Conservation (phyloP, 2,888 invertebrate species). For the Caenorhabditis uteleia region DNA sequence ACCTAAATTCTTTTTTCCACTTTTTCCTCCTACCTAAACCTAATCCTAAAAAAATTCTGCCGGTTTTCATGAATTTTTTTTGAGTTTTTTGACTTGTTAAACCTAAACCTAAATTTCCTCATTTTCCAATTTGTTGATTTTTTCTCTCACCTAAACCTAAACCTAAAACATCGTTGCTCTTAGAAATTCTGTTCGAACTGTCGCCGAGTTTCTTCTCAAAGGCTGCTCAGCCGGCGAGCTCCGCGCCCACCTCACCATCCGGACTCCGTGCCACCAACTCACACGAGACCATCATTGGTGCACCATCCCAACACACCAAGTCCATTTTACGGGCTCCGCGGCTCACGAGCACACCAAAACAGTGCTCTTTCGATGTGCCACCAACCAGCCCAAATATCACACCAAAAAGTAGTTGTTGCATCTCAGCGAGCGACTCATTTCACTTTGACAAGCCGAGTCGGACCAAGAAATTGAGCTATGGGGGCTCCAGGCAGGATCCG, state of each 20-base stretch:
- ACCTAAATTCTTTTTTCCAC: too few species aligned
- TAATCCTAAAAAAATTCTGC: too few species aligned
- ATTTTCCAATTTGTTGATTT: too few species aligned
- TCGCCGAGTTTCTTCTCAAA: constrained; percentile 29
- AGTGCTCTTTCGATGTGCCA: constrained; percentile 50
- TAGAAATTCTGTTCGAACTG: constrained; percentile 39
- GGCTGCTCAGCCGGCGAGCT: constrained; percentile 7
- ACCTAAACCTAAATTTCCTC: too few species aligned
- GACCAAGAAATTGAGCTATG: constrained; percentile 25
- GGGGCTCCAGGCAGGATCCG: constrained; percentile 33
- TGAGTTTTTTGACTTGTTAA: too few species aligned
- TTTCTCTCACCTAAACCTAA: too few species aligned
- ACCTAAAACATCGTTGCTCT: too few species aligned
- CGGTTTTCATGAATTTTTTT: too few species aligned
- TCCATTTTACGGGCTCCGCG: constrained; percentile 38
- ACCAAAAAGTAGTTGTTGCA: constrained; percentile 33
- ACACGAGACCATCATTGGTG: constrained; percentile 19
- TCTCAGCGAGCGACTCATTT: constrained; percentile 38
- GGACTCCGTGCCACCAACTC: constrained; percentile 25
- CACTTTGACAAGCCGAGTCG: constrained; percentile 41
- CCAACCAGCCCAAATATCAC: constrained; percentile 38
- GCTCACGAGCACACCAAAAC: constrained; percentile 35
- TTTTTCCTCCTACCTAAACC: too few species aligned
- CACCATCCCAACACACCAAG: constrained; percentile 12
- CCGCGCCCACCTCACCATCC: constrained; percentile 10